phyloP scores from a whole-genome alignment of 2,797 vertebrate species.

The Chaetophractus vellerosus region DNA sequence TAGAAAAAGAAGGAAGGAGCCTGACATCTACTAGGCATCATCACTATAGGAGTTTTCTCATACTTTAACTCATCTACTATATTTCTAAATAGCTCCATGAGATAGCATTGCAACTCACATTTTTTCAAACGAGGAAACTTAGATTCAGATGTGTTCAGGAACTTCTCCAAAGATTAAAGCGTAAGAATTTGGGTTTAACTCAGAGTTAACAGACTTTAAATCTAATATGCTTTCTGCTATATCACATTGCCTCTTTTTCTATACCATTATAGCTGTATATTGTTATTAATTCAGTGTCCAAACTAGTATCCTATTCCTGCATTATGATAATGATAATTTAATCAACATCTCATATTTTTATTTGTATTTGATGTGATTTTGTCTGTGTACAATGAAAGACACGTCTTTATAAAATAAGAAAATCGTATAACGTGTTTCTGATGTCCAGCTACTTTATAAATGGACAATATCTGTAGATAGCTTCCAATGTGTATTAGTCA shows the following conservation, averaged over 20 bases:
- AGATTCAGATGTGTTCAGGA: not conserved
- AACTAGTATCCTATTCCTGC: not conserved
- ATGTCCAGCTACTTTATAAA: not conserved
- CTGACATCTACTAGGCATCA: not conserved
- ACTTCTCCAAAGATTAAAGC: not conserved
- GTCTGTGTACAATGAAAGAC: not conserved
- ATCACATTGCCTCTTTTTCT: not conserved
- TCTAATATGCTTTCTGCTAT: not conserved
- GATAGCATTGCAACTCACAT: not conserved
- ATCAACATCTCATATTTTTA: not conserved
- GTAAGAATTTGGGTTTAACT: not conserved
- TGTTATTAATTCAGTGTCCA: not conserved
- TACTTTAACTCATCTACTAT: not conserved
- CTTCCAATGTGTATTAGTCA: too few relatives aligned
- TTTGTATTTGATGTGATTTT: slow-evolving; percentile 52
- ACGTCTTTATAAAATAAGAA: not conserved
- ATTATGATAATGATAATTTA: slow-evolving; percentile 3
- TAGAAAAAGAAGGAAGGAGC: not conserved
- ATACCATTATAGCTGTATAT: not conserved
- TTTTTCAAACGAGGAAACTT: slow-evolving; percentile 3
- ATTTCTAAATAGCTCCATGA: not conserved
- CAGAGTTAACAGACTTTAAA: not conserved
- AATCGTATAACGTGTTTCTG: not conserved
- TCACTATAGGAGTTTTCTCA: not conserved
- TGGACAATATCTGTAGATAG: not conserved